Evolutionary conservation across 1,140 invertebrate genomes (phyloP).

Genomic region (Geopemphigus sp.): DNA sequence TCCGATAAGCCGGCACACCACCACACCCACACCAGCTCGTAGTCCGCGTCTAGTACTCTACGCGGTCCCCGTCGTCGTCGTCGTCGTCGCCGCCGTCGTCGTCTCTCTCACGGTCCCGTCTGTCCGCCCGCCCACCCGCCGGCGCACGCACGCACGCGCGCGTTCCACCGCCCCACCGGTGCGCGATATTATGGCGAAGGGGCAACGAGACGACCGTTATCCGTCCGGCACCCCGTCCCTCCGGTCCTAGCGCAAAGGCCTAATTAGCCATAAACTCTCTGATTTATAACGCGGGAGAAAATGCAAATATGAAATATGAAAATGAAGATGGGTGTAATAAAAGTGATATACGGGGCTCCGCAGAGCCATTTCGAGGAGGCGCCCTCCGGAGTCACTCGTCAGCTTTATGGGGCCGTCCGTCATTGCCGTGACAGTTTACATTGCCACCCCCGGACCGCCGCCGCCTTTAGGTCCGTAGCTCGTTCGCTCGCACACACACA

Average conservation of each 20-base stretch:
- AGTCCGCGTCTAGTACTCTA: background rate
- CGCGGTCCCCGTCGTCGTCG: no score
- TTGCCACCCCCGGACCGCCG: slow-evolving; percentile 56
- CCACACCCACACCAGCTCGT: background rate
- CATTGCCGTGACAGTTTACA: slow-evolving; percentile 65
- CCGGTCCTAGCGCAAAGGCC: slow-evolving; percentile 56
- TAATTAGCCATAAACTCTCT: slow-evolving; percentile 69
- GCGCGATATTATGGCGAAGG: slow-evolving; percentile 10
- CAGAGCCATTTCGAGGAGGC: slow-evolving; percentile 70
- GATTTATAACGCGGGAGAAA: slow-evolving; percentile 63
- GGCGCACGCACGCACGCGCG: no score
- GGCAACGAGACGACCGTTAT: slow-evolving; percentile 45
- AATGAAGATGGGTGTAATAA: slow-evolving; percentile 77
- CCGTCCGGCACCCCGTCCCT: slow-evolving; percentile 28
- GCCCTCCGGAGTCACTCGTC: slow-evolving; percentile 61
- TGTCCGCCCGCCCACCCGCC: no score
- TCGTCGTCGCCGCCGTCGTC: no score
- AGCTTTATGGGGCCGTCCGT: slow-evolving; percentile 67
- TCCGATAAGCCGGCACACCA: slow-evolving; percentile 16
- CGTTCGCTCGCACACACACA: background rate
- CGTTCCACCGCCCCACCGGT: background rate
- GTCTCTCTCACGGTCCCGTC: no score
- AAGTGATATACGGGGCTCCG: slow-evolving; percentile 73
- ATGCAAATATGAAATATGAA: slow-evolving; percentile 79
- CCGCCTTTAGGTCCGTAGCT: slow-evolving; percentile 13